Conservation (phyloP, 2,113 vertebrate species). For the Nannobrachium achirus region DNA sequence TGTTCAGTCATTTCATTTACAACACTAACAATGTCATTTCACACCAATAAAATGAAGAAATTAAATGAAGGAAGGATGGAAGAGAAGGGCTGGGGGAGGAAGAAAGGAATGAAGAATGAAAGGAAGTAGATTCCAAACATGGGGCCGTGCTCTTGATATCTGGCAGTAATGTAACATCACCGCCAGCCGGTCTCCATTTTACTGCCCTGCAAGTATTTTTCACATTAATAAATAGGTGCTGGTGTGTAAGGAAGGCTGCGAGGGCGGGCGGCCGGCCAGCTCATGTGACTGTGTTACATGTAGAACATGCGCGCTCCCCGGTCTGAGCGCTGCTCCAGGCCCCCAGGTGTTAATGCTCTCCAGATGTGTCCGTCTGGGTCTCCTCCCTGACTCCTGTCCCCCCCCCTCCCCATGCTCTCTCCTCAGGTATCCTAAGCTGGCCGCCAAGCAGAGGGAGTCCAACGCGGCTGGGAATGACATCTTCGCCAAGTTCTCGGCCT, state of each 20-base stretch:
- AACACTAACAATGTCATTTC: conserved; percentile 22
- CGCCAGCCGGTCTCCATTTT: conserved; percentile 63
- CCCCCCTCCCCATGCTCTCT: conserved; percentile 17
- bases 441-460: conserved; percentile 91
- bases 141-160: no score
- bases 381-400: conserved; percentile 44
- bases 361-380: conserved; percentile 54
- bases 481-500: conserved; percentile 97
- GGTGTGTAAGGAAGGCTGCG: conserved; percentile 47
- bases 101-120: no score
- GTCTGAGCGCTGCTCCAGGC: conserved; percentile 45
- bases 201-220: conserved; percentile 64
- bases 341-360: conserved; percentile 70
- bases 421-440: conserved; percentile 92
- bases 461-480: conserved; percentile 97
- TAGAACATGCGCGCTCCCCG: conserved; percentile 16
- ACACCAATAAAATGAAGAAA: conserved; percentile 35
- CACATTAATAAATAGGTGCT: conserved; percentile 57
- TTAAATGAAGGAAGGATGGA: neutral
- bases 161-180: conserved; percentile 8
- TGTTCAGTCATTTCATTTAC: conserved; percentile 49
- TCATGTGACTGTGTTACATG: conserved; percentile 55
- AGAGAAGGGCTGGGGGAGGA: no score
- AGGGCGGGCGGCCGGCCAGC: conserved; percentile 36
- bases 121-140: no score